Evolutionary conservation across 2,113 vertebrate species (phyloP).

Genomic region (Arvicanthis niloticus): DNA sequence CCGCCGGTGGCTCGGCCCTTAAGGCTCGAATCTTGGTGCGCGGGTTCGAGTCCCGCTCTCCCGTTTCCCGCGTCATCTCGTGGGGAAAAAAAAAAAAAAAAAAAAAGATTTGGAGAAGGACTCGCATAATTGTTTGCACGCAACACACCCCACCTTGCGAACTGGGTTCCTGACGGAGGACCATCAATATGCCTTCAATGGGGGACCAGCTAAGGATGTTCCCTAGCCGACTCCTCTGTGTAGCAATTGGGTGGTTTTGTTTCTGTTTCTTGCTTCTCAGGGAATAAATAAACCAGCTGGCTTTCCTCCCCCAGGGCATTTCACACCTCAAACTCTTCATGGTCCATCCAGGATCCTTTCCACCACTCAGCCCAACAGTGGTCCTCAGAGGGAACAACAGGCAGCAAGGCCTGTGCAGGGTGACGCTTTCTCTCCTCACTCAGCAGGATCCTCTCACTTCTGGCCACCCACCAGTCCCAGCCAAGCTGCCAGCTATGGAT

Average conservation of each 20-base stretch:
- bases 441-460: neutral
- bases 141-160: neutral
- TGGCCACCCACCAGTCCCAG: neutral
- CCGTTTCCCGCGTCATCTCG: no score
- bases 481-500: neutral
- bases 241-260: neutral
- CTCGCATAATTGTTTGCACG: accelerated
- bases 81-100: no score
- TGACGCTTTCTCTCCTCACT: accelerated
- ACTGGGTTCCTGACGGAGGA: neutral
- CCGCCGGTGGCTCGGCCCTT: no score
- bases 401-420: neutral
- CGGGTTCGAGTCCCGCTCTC: no score
- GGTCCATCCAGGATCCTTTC: neutral
- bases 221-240: neutral
- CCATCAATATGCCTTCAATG: neutral
- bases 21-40: no score
- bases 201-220: neutral
- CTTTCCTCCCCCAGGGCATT: neutral
- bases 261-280: neutral
- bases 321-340: neutral
- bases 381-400: neutral
- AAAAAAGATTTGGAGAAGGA: neutral
- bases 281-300: neutral
- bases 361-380: neutral